Evolutionary conservation across 2,888 invertebrate genomes (phyloP).

Genomic region (Patella pellucida): DNA sequence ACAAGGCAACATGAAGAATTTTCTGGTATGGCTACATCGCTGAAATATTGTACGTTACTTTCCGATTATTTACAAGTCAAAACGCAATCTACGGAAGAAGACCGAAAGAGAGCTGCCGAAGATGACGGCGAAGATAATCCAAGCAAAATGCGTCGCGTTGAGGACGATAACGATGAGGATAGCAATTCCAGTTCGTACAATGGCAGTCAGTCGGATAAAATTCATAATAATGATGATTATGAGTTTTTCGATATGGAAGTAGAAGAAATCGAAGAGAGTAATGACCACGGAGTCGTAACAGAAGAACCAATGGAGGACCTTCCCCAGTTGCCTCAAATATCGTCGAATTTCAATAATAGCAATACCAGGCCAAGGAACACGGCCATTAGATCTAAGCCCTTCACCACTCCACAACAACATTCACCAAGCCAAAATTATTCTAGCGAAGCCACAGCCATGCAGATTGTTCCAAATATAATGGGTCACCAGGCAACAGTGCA

Average conservation of each 20-base stretch:
- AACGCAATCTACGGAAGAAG: slow-evolving; percentile 17
- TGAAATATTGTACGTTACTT: slow-evolving; percentile 53
- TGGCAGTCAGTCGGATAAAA: slow-evolving; percentile 20
- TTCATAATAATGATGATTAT: slow-evolving; percentile 35
- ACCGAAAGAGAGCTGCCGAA: slow-evolving; percentile 24
- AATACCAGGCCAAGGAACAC: neutral
- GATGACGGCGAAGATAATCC: slow-evolving; percentile 15
- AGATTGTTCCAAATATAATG: slow-evolving; percentile 38
- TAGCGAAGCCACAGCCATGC: slow-evolving; percentile 29
- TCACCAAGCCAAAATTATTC: slow-evolving; percentile 19
- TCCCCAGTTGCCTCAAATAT: slow-evolving; percentile 1
- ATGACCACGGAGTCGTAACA: slow-evolving; percentile 13
- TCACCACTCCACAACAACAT: neutral
- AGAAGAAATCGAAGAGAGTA: slow-evolving; percentile 36
- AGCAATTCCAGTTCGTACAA: slow-evolving; percentile 19
- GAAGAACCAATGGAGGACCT: slow-evolving; percentile 13
- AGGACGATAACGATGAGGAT: neutral
- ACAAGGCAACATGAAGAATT: slow-evolving; percentile 48
- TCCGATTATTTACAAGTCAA: slow-evolving; percentile 48
- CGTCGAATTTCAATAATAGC: slow-evolving; percentile 1
- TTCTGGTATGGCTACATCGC: slow-evolving; percentile 38
- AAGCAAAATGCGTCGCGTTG: slow-evolving; percentile 1
- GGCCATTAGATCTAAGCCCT: neutral
- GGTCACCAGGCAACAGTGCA: slow-evolving; percentile 34
- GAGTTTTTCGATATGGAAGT: slow-evolving; percentile 48